Evolutionary conservation across 2,888 invertebrate species (phyloP).

Genomic region (Pollenia angustigena): DNA sequence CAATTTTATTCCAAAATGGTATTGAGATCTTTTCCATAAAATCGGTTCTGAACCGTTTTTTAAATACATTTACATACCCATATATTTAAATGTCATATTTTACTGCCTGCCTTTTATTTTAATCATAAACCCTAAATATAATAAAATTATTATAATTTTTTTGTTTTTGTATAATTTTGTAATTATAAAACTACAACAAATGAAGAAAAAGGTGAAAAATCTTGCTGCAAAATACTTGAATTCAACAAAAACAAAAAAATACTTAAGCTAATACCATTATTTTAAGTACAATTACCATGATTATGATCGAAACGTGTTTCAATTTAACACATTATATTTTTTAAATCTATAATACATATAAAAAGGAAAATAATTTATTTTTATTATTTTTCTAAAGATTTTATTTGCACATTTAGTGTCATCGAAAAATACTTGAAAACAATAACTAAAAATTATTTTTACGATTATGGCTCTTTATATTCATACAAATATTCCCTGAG

Average conservation of each 20-base stretch:
- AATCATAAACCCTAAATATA: slow-evolving; percentile 4
- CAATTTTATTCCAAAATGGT: slow-evolving; percentile 8
- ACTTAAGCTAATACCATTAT: slow-evolving; percentile 48
- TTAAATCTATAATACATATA: slow-evolving; percentile 28
- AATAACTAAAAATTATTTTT: slow-evolving; percentile 70
- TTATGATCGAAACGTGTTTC: slow-evolving; percentile 68
- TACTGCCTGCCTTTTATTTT: slow-evolving; percentile 56
- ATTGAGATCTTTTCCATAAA: neutral
- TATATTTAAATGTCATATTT: neutral
- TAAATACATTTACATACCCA: neutral
- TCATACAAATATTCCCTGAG: neutral
- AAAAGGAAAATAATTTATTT: slow-evolving; percentile 31
- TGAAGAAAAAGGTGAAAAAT: slow-evolving; percentile 59
- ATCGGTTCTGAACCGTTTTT: neutral
- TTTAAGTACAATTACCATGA: slow-evolving; percentile 59
- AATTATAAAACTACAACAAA: neutral
- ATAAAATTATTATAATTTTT: slow-evolving; percentile 17
- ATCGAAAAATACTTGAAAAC: slow-evolving; percentile 73
- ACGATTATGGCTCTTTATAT: slow-evolving; percentile 53
- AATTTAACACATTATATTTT: slow-evolving; percentile 57
- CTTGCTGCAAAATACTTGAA: slow-evolving; percentile 28
- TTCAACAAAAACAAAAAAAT: neutral
- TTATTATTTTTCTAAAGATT: slow-evolving; percentile 12
- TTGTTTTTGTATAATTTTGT: slow-evolving; percentile 35
- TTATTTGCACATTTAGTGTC: slow-evolving; percentile 70